These are phyloP conservation scores for Platerodrilus igneus DNA, from an alignment of 2,888 invertebrate genomes.

Conservation along the genomic window DNA sequence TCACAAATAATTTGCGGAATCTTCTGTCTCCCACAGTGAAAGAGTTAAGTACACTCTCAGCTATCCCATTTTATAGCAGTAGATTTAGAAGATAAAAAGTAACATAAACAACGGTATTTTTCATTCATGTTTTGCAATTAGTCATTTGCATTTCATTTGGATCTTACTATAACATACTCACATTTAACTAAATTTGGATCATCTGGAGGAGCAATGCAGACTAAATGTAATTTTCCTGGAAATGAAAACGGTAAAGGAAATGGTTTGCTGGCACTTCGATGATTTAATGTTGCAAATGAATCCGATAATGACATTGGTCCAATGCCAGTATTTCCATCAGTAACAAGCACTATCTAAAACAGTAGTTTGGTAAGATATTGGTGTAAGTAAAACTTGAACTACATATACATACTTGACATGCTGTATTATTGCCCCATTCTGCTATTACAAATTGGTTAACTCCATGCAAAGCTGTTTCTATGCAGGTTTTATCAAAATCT, in stretches of 20 bases:
- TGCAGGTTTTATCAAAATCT: conserved; percentile 81
- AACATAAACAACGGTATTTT: too few relatives aligned
- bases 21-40: too few relatives aligned
- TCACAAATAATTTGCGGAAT: too few relatives aligned
- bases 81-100: too few relatives aligned
- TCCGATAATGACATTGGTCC: conserved; percentile 61
- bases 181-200: conserved; percentile 54
- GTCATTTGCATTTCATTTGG: too few relatives aligned
- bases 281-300: conserved; percentile 51
- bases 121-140: too few relatives aligned
- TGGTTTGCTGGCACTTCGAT: conserved; percentile 47
- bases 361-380: conserved; percentile 7
- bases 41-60: too few relatives aligned
- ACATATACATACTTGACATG: conserved; percentile 63
- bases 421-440: conserved; percentile 87
- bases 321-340: conserved; percentile 70
- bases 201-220: conserved; percentile 64
- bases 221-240: conserved; percentile 72
- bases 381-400: conserved; percentile 3
- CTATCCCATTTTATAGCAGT: too few relatives aligned
- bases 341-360: conserved; percentile 62
- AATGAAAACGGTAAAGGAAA: conserved; percentile 76
- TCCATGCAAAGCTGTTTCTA: conserved; percentile 74
- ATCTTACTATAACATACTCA: conserved; percentile 30
- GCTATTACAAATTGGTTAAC: conserved; percentile 73